Conservation (phyloP, 2,797 vertebrate species). For the Aphelocoma californica region DNA sequence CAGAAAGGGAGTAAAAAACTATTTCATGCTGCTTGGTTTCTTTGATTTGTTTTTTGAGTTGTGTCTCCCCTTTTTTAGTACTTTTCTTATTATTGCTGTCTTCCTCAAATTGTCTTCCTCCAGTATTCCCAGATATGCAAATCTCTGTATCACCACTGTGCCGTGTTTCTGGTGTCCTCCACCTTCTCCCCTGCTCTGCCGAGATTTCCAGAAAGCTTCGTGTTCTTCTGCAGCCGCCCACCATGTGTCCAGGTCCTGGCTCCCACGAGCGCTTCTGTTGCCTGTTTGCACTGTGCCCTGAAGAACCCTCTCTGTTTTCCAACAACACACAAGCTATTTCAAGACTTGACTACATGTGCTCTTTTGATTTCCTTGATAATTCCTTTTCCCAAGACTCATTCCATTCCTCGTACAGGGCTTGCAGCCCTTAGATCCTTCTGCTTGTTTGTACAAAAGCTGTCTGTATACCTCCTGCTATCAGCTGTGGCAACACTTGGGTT, state of each 20-base stretch:
- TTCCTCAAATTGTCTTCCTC: neutral
- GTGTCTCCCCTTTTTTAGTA: neutral
- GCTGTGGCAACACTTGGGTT: neutral
- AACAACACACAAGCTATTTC: neutral
- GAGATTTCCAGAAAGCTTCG: fast-evolving
- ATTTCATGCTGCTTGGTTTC: neutral
- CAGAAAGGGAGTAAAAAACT: constrained; percentile 38
- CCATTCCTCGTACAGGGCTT: fast-evolving
- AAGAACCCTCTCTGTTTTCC: neutral
- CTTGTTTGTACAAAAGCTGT: neutral
- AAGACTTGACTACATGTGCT: neutral
- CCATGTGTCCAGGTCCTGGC: fast-evolving
- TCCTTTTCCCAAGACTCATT: neutral
- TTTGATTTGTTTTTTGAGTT: neutral
- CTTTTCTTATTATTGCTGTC: neutral
- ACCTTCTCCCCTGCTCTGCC: neutral
- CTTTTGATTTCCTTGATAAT: neutral
- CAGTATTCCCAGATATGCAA: neutral
- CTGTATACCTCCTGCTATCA: neutral
- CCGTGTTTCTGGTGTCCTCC: neutral
- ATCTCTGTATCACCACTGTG: fast-evolving
- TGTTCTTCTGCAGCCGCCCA: neutral
- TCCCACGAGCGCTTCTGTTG: fast-evolving
- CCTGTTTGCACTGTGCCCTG: neutral
- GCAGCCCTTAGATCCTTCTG: neutral